Evolutionary conservation across 2,113 vertebrate species (phyloP), one percentile per base, ranked within the genome.

Genomic region (Indri indri): DNA sequence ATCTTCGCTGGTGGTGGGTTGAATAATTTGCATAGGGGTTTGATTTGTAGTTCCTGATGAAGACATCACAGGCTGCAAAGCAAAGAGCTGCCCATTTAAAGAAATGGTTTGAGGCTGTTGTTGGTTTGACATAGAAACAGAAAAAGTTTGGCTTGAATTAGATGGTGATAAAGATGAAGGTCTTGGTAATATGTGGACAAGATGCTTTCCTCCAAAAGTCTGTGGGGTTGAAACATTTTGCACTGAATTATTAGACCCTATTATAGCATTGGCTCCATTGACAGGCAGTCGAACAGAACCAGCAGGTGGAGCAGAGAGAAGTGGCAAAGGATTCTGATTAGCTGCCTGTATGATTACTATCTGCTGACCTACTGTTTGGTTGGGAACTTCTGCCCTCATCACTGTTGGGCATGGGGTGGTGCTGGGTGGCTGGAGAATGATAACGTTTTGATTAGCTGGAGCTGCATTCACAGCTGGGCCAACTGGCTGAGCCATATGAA

Each of bases 321-420:
- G 99, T n/a, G 99, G 99, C 84, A 99, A 98, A 45, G 99, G 98
- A 52, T 98, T 99, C 98, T 99, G 99, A 98, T 99, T 99, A 91
- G 99, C 99, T 87, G 99, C 98, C 98, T 99, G 99, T 97, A 99
- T 99, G 97, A 99, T 99, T 68, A 99, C 99, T 96, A 99, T 99
- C 85, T 99, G 99, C 65, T 99, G 99, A 97, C 99, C 99, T 20
- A 99, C 98, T 0, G 99, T 98, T 97, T 99, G 99, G 98, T 97
- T 99, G 88, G 99, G 98, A 94, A 99, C 98, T 92, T 99, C 99
- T 0, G 99, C 99, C 95, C 99, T 99, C 94, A 99, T 97, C 82
- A 99, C 98, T 1, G 99, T 96, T 18, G 99, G 99, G 70, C 99
- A 98, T 0, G 99, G 98, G 86, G 99, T 97, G 0, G 99, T 98